These are phyloP conservation scores for Rhea pennata DNA, from an alignment of 2,113 vertebrate species.

Conservation along the genomic window DNA sequence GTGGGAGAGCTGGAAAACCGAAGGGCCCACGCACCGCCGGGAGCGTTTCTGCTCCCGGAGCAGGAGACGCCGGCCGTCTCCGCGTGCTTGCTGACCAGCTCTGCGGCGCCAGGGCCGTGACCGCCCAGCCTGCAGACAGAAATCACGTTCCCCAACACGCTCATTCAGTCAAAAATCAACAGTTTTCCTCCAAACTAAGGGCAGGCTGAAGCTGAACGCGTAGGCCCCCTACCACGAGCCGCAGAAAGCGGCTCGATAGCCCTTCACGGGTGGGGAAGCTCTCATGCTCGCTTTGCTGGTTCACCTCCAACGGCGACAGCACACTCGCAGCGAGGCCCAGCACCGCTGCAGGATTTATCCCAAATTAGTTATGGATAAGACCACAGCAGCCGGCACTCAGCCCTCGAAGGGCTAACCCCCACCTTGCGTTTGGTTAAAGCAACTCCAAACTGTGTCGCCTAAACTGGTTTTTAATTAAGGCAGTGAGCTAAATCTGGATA, in stretches of 20 bases:
- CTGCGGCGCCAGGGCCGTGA: rapidly evolving
- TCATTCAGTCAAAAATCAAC: background rate
- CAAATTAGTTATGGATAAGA: background rate
- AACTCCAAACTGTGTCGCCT: background rate
- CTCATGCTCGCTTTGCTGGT: background rate
- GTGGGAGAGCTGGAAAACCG: too few relatives aligned
- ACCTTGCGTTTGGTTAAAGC: background rate
- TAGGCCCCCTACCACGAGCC: background rate
- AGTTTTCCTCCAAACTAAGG: background rate
- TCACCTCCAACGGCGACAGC: background rate
- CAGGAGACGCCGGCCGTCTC: background rate
- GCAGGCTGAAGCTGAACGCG: background rate
- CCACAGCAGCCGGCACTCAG: background rate
- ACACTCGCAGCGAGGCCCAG: too few relatives aligned
- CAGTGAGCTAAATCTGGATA: background rate
- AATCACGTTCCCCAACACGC: background rate
- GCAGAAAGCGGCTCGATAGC: background rate
- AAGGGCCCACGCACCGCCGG: background rate
- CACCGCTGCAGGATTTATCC: too few relatives aligned
- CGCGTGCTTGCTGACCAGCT: background rate
- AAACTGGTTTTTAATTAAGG: background rate
- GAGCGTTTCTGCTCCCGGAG: background rate
- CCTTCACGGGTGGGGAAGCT: background rate
- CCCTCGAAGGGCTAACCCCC: background rate
- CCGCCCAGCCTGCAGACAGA: background rate